Conservation (phyloP, 2,888 invertebrate species). For the Dilophus febrilis region DNA sequence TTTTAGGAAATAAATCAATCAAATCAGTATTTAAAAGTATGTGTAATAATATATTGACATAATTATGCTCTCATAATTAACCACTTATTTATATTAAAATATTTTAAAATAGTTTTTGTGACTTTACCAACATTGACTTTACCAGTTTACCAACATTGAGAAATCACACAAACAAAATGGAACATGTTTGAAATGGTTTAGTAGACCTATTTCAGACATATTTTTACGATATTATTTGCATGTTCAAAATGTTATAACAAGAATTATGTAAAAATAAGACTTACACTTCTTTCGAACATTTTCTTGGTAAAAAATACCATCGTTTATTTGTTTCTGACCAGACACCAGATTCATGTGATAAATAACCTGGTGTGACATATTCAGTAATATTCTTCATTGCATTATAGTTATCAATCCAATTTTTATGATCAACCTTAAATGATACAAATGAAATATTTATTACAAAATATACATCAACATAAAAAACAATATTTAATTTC, state of each 20-base stretch:
- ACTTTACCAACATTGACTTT: no score
- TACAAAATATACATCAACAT: background rate
- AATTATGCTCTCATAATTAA: no score
- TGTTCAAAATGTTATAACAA: no score
- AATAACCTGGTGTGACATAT: conserved; percentile 84
- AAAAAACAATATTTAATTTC: no score
- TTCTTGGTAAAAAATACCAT: conserved; percentile 89
- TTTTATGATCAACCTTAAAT: conserved; percentile 39
- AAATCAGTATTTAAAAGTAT: background rate
- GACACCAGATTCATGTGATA: conserved; percentile 88
- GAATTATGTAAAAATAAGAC: conserved; percentile 9
- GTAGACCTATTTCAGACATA: no score
- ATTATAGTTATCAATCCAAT: conserved; percentile 57
- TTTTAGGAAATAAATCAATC: background rate
- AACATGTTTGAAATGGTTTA: no score
- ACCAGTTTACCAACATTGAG: no score
- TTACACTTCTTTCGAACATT: conserved; percentile 58
- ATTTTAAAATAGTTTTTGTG: no score
- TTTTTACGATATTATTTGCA: no score
- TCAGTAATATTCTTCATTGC: conserved; percentile 54
- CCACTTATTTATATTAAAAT: no score
- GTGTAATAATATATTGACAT: background rate
- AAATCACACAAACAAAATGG: no score
- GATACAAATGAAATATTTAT: conserved; percentile 9
- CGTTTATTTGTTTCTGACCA: conserved; percentile 74